phyloP scores from a whole-genome alignment of 2,113 vertebrate genomes.

The Hippoglossus stenolepis region DNA sequence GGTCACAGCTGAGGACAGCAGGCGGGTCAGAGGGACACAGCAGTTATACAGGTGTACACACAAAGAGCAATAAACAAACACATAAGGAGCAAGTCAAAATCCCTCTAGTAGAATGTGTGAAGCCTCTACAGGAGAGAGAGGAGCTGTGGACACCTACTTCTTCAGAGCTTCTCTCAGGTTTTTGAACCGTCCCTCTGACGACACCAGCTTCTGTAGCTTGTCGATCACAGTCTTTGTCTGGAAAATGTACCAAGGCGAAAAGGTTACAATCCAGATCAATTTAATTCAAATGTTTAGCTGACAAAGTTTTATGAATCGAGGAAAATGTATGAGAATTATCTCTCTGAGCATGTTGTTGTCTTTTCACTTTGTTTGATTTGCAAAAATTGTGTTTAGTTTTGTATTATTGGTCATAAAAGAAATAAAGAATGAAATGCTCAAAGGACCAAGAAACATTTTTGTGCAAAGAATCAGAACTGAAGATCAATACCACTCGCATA shows the following conservation, averaged over 20 bases:
- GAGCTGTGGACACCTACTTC: slow-evolving; percentile 85
- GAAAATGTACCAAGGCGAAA: slow-evolving; percentile 39
- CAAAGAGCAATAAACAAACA: neutral
- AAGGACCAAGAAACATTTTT: too few species aligned
- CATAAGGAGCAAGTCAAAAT: neutral
- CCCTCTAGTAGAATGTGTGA: neutral
- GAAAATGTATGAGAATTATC: too few species aligned
- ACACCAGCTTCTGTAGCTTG: slow-evolving; percentile 97
- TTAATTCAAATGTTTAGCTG: too few species aligned
- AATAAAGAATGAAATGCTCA: too few species aligned
- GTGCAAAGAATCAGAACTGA: too few species aligned
- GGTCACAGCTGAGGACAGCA: slow-evolving; percentile 88
- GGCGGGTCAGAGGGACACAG: neutral
- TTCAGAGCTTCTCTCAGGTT: slow-evolving; percentile 97
- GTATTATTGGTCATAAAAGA: too few species aligned
- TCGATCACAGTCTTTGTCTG: slow-evolving; percentile 97
- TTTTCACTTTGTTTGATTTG: too few species aligned
- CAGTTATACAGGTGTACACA: neutral
- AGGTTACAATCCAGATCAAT: neutral
- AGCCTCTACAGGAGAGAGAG: neutral
- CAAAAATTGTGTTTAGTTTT: too few species aligned
- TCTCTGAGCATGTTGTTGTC: too few species aligned
- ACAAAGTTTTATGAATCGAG: too few species aligned
- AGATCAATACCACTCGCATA: too few species aligned
- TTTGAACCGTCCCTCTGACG: slow-evolving; percentile 97